phyloP scores from a whole-genome alignment of 2,888 invertebrate genomes.

The Ypsolopha scabrella region DNA sequence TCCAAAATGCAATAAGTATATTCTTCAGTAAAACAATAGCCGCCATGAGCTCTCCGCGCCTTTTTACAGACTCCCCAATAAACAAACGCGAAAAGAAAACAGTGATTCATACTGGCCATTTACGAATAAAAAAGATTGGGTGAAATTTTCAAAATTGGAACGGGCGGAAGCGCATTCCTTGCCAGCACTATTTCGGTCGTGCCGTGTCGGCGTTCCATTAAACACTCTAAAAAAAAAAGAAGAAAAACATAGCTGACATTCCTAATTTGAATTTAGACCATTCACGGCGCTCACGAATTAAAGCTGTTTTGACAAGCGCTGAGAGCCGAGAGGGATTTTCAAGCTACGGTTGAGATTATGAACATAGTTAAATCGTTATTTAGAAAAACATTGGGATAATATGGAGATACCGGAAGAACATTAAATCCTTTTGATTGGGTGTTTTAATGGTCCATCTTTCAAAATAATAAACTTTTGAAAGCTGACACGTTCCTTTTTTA shows the following conservation, averaged over 20 bases:
- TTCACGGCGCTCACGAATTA: not conserved
- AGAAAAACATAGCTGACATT: not conserved
- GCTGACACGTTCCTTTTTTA: no score
- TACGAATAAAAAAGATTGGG: conserved; percentile 22
- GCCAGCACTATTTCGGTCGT: not conserved
- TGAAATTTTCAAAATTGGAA: conserved; percentile 41
- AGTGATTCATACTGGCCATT: conserved; percentile 9
- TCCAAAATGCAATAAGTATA: no score
- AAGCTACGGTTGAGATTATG: no score
- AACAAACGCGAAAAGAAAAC: conserved; percentile 2
- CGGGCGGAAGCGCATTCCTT: conserved; percentile 41
- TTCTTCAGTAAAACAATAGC: no score
- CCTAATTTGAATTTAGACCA: not conserved
- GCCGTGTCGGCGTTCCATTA: not conserved
- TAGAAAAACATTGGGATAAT: no score
- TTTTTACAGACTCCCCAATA: not conserved
- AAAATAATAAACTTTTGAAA: no score
- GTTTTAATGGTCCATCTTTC: no score
- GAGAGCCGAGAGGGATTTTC: not conserved
- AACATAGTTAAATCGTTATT: no score
- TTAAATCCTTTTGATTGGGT: no score
- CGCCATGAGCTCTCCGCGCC: not conserved
- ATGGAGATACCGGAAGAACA: no score
- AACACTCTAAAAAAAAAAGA: no score
- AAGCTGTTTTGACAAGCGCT: not conserved